Evolutionary conservation across 2,797 vertebrate genomes (phyloP).

Genomic region (Tarsius wallacei): DNA sequence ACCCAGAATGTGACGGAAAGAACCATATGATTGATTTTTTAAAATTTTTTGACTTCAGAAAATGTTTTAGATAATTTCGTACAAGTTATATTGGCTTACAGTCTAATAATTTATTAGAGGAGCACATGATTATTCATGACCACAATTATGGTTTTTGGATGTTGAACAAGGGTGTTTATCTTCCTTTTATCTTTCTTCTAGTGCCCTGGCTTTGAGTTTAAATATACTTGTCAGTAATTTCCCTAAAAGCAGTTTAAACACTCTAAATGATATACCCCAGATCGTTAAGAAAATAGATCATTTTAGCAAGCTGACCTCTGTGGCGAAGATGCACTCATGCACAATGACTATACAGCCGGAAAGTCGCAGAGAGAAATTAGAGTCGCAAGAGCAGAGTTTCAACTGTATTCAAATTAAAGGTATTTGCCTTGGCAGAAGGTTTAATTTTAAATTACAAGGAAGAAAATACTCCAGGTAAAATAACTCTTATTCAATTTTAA

Average conservation of each 20-base stretch:
- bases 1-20: conserved; percentile 82
- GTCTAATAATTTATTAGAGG: conserved; percentile 53
- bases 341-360: neutral
- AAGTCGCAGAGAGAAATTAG: neutral
- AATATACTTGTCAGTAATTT: conserved; percentile 73
- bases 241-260: conserved; percentile 75
- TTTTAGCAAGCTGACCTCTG: neutral
- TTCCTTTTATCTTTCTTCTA: conserved; percentile 49
- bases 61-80: conserved; percentile 60
- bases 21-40: conserved; percentile 79
- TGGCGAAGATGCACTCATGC: neutral
- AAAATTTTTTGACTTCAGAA: conserved; percentile 62
- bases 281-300: conserved; percentile 57
- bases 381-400: neutral
- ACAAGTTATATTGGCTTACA: conserved; percentile 55
- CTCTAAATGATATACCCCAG: conserved; percentile 67
- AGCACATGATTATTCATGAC: conserved; percentile 55
- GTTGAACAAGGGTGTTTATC: neutral
- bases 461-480: conserved; percentile 71
- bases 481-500: conserved; percentile 61
- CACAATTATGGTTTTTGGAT: conserved; percentile 51
- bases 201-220: conserved; percentile 68
- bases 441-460: conserved; percentile 81
- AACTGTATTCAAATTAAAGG: conserved; percentile 71
- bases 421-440: conserved; percentile 65